These are phyloP conservation scores for Anguilla japonica DNA, from an alignment of 2,113 vertebrate genomes.

Conservation along the genomic window DNA sequence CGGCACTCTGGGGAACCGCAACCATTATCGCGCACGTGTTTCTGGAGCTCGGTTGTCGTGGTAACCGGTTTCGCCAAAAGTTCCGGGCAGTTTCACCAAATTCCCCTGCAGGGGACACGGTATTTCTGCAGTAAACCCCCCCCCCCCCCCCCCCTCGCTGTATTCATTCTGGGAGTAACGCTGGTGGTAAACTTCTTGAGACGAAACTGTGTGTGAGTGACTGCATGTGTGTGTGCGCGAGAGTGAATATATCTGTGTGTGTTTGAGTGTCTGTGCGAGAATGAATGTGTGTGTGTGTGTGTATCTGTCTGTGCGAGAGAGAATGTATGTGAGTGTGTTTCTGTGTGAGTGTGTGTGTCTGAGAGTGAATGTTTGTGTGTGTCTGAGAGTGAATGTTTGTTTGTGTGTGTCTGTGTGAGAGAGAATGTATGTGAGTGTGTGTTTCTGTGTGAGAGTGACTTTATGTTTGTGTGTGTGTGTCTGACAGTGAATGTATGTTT, in stretches of 20 bases:
- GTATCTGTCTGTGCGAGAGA: too few species aligned
- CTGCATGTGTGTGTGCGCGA: not conserved
- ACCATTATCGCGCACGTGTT: not conserved
- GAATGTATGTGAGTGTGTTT: too few species aligned
- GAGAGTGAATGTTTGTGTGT: too few species aligned
- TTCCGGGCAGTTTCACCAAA: not conserved
- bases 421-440: not conserved
- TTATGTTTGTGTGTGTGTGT: not conserved
- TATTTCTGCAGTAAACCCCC: not conserved
- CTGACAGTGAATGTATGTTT: too few species aligned
- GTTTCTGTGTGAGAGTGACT: not conserved
- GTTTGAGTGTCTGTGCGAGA: too few species aligned
- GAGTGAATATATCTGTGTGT: too few species aligned
- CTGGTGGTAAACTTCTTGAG: not conserved
- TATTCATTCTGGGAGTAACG: too few species aligned
- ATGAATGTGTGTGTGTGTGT: too few species aligned
- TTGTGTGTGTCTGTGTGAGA: not conserved
- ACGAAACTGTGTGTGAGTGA: not conserved
- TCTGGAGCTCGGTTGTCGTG: not conserved
- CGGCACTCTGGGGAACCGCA: not conserved
- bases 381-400: not conserved
- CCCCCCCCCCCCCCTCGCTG: too few species aligned
- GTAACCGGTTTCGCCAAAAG: not conserved
- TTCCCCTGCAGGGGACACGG: not conserved
- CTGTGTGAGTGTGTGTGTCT: too few species aligned